A percentile compares a stretch with the other conserved stretches of the same genome.
These are phyloP conservation scores for Stramonita haemastoma DNA, from an alignment of 2,888 invertebrate species.

Conservation along the genomic window DNA sequence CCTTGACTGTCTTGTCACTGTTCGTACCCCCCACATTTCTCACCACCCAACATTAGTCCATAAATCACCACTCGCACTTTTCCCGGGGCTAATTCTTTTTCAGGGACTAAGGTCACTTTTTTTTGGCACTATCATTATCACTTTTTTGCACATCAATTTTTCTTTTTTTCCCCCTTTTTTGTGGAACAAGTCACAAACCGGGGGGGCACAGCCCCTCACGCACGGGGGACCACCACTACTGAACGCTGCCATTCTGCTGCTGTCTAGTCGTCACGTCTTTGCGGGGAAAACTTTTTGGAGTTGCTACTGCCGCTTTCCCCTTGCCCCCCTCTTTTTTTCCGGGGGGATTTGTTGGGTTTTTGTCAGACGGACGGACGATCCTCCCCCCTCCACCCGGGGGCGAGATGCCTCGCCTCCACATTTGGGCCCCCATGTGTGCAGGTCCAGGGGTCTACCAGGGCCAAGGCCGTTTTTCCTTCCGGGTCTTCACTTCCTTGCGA, in stretches of 20 bases:
- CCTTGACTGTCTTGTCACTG: too few relatives aligned
- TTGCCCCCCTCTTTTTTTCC: background rate
- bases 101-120: background rate
- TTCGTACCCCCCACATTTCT: too few relatives aligned
- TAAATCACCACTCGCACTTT: too few relatives aligned
- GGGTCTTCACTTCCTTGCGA: slow-evolving; percentile 66
- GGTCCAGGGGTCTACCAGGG: slow-evolving; percentile 73
- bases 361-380: slow-evolving; percentile 36
- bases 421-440: slow-evolving; percentile 71
- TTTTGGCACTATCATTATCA: background rate
- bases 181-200: background rate
- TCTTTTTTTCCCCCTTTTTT: too few relatives aligned
- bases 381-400: slow-evolving; percentile 47
- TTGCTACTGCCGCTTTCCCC: background rate
- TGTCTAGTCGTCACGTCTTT: slow-evolving; percentile 4
- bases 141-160: background rate
- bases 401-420: slow-evolving; percentile 60
- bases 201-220: background rate
- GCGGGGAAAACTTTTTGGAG: background rate
- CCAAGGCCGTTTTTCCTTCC: slow-evolving; percentile 75
- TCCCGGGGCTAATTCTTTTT: too few relatives aligned
- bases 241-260: slow-evolving; percentile 30
- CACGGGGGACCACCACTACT: background rate
- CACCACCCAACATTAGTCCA: too few relatives aligned
- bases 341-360: background rate